These are phyloP conservation scores for Synergus itoensis DNA, from an alignment of 2,888 invertebrate species.

Conservation along the genomic window DNA sequence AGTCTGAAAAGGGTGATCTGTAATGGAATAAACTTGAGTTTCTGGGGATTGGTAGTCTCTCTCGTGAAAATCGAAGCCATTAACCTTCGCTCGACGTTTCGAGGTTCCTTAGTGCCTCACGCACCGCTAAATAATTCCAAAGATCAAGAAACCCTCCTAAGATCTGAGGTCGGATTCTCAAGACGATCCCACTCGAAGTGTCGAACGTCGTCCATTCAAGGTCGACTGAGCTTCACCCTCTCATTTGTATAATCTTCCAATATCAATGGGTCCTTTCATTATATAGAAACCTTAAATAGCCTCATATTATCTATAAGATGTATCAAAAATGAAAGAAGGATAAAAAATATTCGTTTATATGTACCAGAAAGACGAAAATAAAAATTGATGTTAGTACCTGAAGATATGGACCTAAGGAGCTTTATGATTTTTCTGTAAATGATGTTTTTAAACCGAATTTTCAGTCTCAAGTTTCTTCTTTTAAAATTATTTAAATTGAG, in stretches of 20 bases:
- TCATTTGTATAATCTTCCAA: slow-evolving; percentile 35
- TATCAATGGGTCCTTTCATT: slow-evolving; percentile 1
- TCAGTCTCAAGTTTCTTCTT: too few relatives aligned
- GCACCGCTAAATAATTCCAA: slow-evolving; percentile 71
- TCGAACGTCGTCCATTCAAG: slow-evolving; percentile 44
- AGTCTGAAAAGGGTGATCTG: slow-evolving; percentile 39
- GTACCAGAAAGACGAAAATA: neutral
- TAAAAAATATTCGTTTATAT: neutral
- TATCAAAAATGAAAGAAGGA: neutral
- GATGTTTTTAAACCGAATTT: too few relatives aligned
- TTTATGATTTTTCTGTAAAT: too few relatives aligned
- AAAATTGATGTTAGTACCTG: neutral
- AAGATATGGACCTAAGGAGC: neutral
- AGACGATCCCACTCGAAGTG: slow-evolving; percentile 53
- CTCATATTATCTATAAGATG: neutral
- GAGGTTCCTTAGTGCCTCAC: slow-evolving; percentile 63
- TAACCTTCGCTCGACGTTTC: slow-evolving; percentile 62
- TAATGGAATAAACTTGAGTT: slow-evolving; percentile 62
- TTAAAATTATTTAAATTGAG: neutral
- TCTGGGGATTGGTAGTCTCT: slow-evolving; percentile 54
- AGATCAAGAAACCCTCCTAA: slow-evolving; percentile 55
- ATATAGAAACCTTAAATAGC: neutral
- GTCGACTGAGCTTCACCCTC: slow-evolving; percentile 47
- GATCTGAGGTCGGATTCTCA: slow-evolving; percentile 57
- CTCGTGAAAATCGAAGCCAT: slow-evolving; percentile 72